Conservation (phyloP, 2,888 invertebrate species). For the Caenorhabditis becei region DNA sequence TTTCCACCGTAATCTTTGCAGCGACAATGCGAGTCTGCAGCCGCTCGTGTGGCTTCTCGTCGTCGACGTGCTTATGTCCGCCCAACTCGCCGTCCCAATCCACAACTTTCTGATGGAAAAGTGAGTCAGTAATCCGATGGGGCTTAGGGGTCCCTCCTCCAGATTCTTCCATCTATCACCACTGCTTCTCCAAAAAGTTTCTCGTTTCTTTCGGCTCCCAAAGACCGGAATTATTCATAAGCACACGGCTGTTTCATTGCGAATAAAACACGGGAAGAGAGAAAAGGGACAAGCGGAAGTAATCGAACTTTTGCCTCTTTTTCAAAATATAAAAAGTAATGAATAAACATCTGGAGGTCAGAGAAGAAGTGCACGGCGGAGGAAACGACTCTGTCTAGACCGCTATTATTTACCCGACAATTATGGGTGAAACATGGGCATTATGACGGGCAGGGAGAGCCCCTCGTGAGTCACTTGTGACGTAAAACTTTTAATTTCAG, state of each 20-base stretch:
- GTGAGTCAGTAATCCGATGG: slow-evolving; percentile 61
- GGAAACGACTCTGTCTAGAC: slow-evolving; percentile 38
- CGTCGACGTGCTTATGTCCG: slow-evolving; percentile 66
- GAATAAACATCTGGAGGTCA: slow-evolving; percentile 24
- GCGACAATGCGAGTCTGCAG: slow-evolving; percentile 67
- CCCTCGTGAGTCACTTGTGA: not conserved
- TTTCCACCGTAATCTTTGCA: slow-evolving; percentile 54
- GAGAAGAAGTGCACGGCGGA: not conserved
- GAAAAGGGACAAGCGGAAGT: slow-evolving; percentile 26
- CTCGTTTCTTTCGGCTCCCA: slow-evolving; percentile 2
- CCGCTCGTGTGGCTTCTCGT: slow-evolving; percentile 70
- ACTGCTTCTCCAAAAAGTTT: slow-evolving; percentile 16
- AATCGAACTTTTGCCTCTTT: slow-evolving; percentile 24
- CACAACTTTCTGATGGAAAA: slow-evolving; percentile 63
- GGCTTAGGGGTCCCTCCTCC: slow-evolving; percentile 29
- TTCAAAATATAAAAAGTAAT: no score
- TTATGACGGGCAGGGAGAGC: slow-evolving; percentile 20
- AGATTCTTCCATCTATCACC: slow-evolving; percentile 30
- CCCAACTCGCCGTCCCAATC: slow-evolving; percentile 66
- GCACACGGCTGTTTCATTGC: slow-evolving; percentile 4
- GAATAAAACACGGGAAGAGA: slow-evolving; percentile 3
- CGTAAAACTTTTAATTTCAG: slow-evolving; percentile 56
- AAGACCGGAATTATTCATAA: slow-evolving; percentile 45
- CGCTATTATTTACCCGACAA: slow-evolving; percentile 43
- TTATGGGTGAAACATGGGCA: slow-evolving; percentile 33